phyloP scores from a whole-genome alignment of 2,113 vertebrate species.

The Myanophis thanlyinensis region DNA sequence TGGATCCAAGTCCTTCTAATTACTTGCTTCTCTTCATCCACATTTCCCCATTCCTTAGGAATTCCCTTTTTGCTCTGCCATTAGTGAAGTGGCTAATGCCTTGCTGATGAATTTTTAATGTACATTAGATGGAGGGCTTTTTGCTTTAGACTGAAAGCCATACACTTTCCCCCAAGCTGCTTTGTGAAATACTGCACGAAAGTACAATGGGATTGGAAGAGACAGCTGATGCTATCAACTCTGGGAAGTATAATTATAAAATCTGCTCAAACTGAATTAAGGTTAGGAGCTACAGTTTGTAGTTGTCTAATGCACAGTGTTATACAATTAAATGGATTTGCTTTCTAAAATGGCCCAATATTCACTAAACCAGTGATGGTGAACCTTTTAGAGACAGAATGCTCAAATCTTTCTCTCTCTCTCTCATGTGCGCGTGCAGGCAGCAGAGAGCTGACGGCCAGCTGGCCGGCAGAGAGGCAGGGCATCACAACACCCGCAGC shows the following conservation, averaged over 20 bases:
- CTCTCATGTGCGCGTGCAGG: too few relatives aligned
- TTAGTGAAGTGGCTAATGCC: not conserved
- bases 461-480: too few relatives aligned
- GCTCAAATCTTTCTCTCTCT: too few relatives aligned
- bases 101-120: conserved; percentile 2
- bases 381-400: too few relatives aligned
- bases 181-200: not conserved
- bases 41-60: not conserved
- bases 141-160: not conserved
- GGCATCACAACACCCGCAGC: too few relatives aligned
- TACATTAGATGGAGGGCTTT: not conserved
- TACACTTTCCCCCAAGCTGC: not conserved
- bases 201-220: not conserved
- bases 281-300: not conserved
- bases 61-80: not conserved
- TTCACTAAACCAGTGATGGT: too few relatives aligned
- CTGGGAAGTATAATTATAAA: not conserved
- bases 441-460: too few relatives aligned
- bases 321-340: not conserved
- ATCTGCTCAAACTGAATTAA: not conserved
- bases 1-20: not conserved
- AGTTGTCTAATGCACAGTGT: not conserved
- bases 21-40: not conserved
- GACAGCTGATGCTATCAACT: not conserved
- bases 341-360: not conserved